Percentiles rank a stretch among this genome's conserved stretches.
These are phyloP conservation scores for Onthophagus taurus DNA, from an alignment of 1,140 invertebrate species.

Conservation along the genomic window DNA sequence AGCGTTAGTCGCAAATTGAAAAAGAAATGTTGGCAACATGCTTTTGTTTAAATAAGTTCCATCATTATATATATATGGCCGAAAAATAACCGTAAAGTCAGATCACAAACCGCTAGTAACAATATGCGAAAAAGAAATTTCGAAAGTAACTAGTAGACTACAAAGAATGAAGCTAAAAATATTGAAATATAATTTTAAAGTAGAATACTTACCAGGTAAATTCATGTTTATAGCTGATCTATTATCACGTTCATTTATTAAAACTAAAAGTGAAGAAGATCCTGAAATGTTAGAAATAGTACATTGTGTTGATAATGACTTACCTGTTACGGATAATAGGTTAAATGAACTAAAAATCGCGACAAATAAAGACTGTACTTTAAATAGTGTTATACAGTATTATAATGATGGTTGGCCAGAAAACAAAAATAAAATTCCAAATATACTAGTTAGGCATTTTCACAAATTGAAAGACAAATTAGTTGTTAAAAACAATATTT, in stretches of 20 bases:
- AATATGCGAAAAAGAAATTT: neutral
- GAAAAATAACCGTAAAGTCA: constrained; percentile 15
- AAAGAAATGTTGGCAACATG: constrained; percentile 38
- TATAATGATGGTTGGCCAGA: neutral
- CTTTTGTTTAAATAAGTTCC: constrained; percentile 32
- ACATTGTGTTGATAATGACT: neutral
- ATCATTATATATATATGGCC: constrained; percentile 31
- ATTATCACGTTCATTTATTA: neutral
- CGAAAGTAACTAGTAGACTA: neutral
- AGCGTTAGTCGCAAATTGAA: constrained; percentile 38
- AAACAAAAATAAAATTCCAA: neutral
- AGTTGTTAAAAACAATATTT: neutral
- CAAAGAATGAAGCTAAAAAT: neutral
- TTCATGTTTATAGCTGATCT: neutral
- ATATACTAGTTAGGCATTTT: neutral
- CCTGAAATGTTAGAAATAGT: neutral
- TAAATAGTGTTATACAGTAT: neutral
- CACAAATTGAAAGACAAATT: constrained; percentile 8
- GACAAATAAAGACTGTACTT: neutral
- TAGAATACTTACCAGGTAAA: neutral
- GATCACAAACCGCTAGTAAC: neutral
- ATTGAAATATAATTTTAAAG: neutral
- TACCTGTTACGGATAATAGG: neutral
- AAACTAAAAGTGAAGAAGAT: neutral
- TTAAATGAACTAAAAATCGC: neutral